Percentiles rank a stretch among this genome's conserved stretches.
Conservation (phyloP, 2,888 invertebrate genomes). For the Halictus ligatus region DNA sequence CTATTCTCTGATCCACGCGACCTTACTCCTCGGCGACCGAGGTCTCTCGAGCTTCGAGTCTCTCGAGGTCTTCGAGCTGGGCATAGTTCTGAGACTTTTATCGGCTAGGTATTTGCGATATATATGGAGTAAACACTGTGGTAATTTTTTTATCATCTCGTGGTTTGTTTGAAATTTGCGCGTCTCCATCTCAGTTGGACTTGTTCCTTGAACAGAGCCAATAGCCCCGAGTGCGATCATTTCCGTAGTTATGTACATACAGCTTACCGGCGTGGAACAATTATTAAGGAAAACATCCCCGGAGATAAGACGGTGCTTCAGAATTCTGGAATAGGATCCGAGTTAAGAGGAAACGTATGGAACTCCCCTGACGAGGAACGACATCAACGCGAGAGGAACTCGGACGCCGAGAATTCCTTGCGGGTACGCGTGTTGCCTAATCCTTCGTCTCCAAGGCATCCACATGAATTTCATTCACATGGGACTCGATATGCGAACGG, state of each 20-base stretch:
- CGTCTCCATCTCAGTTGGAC: not conserved
- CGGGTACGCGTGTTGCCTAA: constrained; percentile 74
- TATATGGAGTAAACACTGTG: no score
- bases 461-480: constrained; percentile 56
- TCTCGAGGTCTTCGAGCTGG: no score
- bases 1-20: no score
- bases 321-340: constrained; percentile 64
- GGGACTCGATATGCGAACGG: constrained; percentile 24
- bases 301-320: constrained; percentile 64
- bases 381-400: constrained; percentile 17
- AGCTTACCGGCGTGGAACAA: not conserved
- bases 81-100: no score
- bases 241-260: not conserved
- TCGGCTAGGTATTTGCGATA: no score
- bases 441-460: constrained; percentile 57
- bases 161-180: not conserved
- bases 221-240: not conserved
- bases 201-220: not conserved
- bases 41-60: no score
- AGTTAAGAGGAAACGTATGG: constrained; percentile 68
- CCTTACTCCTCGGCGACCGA: no score
- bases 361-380: constrained; percentile 63
- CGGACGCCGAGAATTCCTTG: constrained; percentile 65
- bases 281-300: constrained; percentile 73
- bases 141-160: not conserved